Base-by-base conservation (phyloP, 2,113 vertebrate species). In the Lophotis ruficrista region DNA sequence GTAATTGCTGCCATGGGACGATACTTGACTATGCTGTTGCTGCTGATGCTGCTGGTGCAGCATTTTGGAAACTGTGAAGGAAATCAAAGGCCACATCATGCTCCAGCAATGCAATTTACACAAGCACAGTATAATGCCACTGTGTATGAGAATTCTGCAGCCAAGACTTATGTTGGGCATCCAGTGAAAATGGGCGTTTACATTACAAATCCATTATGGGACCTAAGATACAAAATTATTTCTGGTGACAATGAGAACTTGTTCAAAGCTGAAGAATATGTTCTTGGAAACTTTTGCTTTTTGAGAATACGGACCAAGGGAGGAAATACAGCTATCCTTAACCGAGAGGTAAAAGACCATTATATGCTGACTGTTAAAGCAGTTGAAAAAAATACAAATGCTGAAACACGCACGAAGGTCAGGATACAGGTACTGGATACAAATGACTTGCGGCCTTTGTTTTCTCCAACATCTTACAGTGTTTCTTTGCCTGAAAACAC, bases 301-400 rank as follows among this genome's bases (percentile, higher is more conserved):
- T 97, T 99, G 98, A 98, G 99, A 91, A 99, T 99, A 99, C 98
- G 99, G 98, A 99, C 99, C 98, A 99, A 99, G 98, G 99, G 99
- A 97, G 99, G 99, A 95, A 99, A 99, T 96, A 99, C 99, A 69
- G 99, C 99, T 96, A 99, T 99, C 96, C 99, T 99, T 65, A 99
- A 99, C 81, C 98, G 99, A 93, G 99, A 99, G 96, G 99, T 99
- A 50, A 99, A 98, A 98, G 99, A 99, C 97, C 98, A 99, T 96
- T 99, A 99, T 87, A 69, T 98, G 33, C 97, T 99, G 87, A 98
- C 98, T 41, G 98, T 99, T 82, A 99, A 99, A 98, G 99, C 99
- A 33, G 97, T 99, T 41, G 99, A 99, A 89, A 99, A 98, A 96
- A 98, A 93, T 81, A 99, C 98, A 8, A 98, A 99, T 23, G 79